phyloP scores from a whole-genome alignment of 1,140 invertebrate species.

The Solenopsis invicta region DNA sequence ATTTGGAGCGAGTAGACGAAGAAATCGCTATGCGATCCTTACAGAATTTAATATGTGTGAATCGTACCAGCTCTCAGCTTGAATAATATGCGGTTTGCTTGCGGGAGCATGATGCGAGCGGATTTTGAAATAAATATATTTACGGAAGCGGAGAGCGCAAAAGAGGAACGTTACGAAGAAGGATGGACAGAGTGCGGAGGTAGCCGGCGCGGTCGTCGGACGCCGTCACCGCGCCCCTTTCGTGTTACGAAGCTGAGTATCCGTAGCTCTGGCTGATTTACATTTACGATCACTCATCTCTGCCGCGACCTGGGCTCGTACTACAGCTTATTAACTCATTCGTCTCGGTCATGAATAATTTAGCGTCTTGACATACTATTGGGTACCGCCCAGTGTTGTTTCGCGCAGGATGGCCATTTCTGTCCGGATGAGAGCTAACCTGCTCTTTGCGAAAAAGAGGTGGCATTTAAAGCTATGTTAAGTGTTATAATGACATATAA shows the following conservation, averaged over 20 bases:
- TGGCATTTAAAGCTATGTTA: neutral
- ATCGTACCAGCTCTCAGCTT: conserved; percentile 9
- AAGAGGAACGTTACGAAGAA: conserved; percentile 13
- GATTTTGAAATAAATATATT: conserved; percentile 66
- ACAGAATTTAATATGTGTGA: conserved; percentile 15
- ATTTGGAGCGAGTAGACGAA: neutral
- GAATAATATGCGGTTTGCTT: conserved; percentile 32
- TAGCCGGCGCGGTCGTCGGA: neutral
- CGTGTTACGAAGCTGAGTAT: conserved; percentile 58
- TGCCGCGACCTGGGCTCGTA: conserved; percentile 61
- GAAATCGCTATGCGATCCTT: neutral
- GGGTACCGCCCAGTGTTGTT: conserved; percentile 23
- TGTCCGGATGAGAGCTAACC: neutral
- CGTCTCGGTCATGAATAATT: conserved; percentile 78
- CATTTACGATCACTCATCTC: conserved; percentile 81
- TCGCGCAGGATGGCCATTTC: conserved; percentile 21
- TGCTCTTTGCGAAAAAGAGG: neutral
- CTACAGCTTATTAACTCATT: conserved; percentile 81
- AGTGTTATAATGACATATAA: neutral
- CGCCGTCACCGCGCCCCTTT: conserved; percentile 58
- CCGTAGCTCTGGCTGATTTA: conserved; percentile 75
- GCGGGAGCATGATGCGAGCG: conserved; percentile 5
- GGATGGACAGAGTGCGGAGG: neutral
- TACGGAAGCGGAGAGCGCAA: conserved; percentile 13
- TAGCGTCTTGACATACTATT: conserved; percentile 71